These are phyloP conservation scores for Otus scops DNA, from an alignment of 2,797 vertebrate species.

Conservation along the genomic window DNA sequence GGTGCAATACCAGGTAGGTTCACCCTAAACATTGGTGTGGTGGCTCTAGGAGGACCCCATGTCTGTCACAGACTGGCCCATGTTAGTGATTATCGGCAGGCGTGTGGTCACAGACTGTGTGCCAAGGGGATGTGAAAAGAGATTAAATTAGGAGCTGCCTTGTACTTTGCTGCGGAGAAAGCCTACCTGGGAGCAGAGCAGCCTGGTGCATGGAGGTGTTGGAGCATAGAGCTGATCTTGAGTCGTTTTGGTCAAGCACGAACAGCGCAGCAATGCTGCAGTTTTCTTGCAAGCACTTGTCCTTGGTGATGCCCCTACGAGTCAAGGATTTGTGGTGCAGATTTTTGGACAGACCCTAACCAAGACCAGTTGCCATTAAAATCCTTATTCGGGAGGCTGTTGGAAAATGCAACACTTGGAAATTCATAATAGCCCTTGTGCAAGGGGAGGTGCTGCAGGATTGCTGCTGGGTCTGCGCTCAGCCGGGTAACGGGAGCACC, in stretches of 20 bases:
- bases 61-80: neutral
- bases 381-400: too few species aligned
- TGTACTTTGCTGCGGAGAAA: neutral
- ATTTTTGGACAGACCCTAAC: too few species aligned
- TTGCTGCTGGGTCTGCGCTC: neutral
- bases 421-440: neutral
- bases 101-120: neutral
- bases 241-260: rapidly evolving
- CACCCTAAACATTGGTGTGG: rapidly evolving
- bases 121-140: neutral
- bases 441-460: neutral
- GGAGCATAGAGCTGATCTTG: neutral
- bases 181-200: neutral
- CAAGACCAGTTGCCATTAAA: neutral
- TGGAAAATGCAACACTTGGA: neutral
- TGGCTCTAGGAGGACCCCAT: neutral
- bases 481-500: neutral
- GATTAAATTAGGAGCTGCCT: neutral
- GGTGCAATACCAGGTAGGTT: neutral
- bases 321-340: neutral
- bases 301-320: rapidly evolving
- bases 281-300: too few species aligned
- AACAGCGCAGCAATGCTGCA: rapidly evolving
- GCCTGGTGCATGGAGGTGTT: rapidly evolving
- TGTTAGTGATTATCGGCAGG: too few species aligned